A percentile compares a stretch with the other conserved stretches of the same genome.
Evolutionary conservation across 2,888 invertebrate genomes (phyloP).

Genomic region (Congeria kusceri): DNA sequence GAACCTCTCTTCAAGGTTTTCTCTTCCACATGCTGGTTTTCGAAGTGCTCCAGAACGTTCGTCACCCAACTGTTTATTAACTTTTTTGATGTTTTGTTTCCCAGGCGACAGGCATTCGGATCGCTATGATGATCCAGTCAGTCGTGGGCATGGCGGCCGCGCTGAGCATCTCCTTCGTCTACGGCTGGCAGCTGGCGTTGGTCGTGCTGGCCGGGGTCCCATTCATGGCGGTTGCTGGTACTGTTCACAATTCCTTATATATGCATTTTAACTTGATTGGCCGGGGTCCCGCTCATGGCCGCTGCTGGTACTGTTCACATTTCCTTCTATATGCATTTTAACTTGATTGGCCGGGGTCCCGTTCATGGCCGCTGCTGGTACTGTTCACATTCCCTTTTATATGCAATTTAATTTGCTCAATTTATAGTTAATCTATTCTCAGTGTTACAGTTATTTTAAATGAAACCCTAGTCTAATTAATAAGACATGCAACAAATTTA

Average conservation of each 20-base stretch:
- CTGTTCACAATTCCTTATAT: not conserved
- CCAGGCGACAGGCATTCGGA: conserved; percentile 85
- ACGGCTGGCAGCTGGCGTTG: conserved; percentile 86
- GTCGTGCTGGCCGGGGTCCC: conserved; percentile 85
- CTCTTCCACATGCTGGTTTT: no score
- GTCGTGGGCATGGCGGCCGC: conserved; percentile 84
- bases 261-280: no score
- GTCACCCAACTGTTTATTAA: no score
- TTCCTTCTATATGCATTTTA: no score
- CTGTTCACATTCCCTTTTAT: not conserved
- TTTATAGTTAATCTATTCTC: no score
- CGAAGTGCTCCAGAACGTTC: no score
- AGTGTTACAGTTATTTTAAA: no score
- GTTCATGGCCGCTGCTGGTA: conserved; percentile 80
- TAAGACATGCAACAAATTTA: no score
- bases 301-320: conserved; percentile 59
- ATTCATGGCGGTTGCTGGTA: conserved; percentile 80
- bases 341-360: conserved; percentile 85
- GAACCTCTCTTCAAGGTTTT: no score
- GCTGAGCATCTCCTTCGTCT: conserved; percentile 86
- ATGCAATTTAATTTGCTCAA: no score
- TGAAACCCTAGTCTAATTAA: no score
- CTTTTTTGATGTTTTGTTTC: conserved; percentile 15
- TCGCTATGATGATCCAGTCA: conserved; percentile 84
- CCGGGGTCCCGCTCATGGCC: conserved; percentile 85